phyloP scores from a whole-genome alignment of 1,140 invertebrate species.

The Zophobas morio region DNA sequence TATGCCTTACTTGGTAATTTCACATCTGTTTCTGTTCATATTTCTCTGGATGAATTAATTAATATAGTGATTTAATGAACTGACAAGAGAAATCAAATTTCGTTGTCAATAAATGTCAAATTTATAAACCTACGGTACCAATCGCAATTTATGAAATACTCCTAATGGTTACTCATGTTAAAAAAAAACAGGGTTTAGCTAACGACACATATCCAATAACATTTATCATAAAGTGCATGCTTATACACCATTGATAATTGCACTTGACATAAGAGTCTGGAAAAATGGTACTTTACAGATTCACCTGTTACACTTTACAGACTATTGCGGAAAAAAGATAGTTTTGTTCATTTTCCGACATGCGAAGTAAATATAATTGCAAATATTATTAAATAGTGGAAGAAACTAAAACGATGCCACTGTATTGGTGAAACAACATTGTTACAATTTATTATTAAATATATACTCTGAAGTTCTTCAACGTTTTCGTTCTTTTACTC shows the following conservation, averaged over 20 bases:
- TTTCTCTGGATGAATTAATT: too few relatives aligned
- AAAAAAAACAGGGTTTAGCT: background rate
- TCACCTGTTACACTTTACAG: conserved; percentile 10
- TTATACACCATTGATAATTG: conserved; percentile 1
- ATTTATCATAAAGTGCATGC: conserved; percentile 22
- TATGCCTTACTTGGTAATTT: too few relatives aligned
- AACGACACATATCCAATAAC: conserved; percentile 47
- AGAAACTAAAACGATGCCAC: background rate
- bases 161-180: too few relatives aligned
- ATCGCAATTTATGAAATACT: too few relatives aligned
- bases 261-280: conserved; percentile 24
- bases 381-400: background rate
- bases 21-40: too few relatives aligned
- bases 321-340: conserved; percentile 19
- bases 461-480: background rate
- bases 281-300: conserved; percentile 20
- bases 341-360: conserved; percentile 30
- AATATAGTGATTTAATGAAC: too few relatives aligned
- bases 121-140: too few relatives aligned
- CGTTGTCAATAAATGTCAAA: too few relatives aligned
- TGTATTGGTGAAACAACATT: too few relatives aligned
- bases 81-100: too few relatives aligned
- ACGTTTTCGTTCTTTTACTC: too few relatives aligned
- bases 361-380: conserved; percentile 28
- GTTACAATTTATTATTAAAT: background rate